Conservation (phyloP, 2,888 invertebrate species). For the Tenthredo notha region DNA sequence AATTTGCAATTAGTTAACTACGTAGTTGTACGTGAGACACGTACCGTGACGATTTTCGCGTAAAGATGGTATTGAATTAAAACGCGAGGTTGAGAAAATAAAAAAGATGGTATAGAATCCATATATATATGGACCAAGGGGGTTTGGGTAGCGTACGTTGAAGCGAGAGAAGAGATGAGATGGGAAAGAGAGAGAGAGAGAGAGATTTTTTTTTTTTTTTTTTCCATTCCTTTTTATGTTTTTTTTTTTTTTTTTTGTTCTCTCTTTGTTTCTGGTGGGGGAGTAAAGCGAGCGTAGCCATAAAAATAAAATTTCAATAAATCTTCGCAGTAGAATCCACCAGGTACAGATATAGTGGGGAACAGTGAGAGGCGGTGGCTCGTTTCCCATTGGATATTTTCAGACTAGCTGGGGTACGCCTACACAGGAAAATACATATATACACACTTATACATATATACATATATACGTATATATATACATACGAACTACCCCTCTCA, state of each 20-base stretch:
- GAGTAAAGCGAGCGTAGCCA: slow-evolving; percentile 71
- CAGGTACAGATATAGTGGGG: slow-evolving; percentile 66
- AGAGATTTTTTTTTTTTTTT: background rate
- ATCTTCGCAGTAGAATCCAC: slow-evolving; percentile 70
- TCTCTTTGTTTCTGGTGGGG: slow-evolving; percentile 27
- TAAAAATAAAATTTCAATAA: slow-evolving; percentile 79
- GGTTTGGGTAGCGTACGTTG: slow-evolving; percentile 19
- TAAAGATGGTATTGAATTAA: slow-evolving; percentile 73
- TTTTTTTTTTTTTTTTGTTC: background rate
- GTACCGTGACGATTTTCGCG: no score
- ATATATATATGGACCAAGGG: slow-evolving; percentile 37
- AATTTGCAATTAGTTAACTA: no score
- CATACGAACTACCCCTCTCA: background rate
- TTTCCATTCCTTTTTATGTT: background rate
- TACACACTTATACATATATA: slow-evolving; percentile 56
- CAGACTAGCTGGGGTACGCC: slow-evolving; percentile 70
- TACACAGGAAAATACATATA: slow-evolving; percentile 72
- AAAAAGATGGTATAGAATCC: slow-evolving; percentile 60
- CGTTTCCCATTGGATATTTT: slow-evolving; percentile 71
- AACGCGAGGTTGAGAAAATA: slow-evolving; percentile 70
- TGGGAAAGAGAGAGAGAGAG: background rate
- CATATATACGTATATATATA: slow-evolving; percentile 62
- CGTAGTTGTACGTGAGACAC: no score
- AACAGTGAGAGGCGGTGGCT: slow-evolving; percentile 70
- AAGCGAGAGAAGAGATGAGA: slow-evolving; percentile 31